phyloP scores from a whole-genome alignment of 2,797 vertebrate genomes.

The Muscicapa striata region DNA sequence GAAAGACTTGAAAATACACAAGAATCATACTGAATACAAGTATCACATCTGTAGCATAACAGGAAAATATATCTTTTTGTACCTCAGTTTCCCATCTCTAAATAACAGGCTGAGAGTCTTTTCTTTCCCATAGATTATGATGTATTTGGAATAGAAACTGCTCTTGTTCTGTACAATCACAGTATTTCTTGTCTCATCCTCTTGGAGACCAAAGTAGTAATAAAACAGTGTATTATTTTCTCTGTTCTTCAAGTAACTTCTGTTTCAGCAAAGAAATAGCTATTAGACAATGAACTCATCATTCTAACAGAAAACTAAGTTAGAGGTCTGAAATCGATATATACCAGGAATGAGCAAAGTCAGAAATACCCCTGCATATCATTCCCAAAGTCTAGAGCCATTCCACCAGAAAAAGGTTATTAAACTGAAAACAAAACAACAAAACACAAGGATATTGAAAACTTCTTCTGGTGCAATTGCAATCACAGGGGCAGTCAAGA shows the following conservation, averaged over 20 bases:
- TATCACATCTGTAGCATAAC: not conserved
- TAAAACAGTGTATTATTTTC: not conserved
- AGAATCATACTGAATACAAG: not conserved
- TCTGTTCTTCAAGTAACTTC: conserved; percentile 35
- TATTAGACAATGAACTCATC: not conserved
- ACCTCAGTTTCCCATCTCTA: not conserved
- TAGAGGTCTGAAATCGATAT: conserved; percentile 19
- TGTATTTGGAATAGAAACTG: not conserved
- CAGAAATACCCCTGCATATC: not conserved
- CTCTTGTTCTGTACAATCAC: not conserved
- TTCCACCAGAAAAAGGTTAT: not conserved
- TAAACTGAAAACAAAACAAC: not conserved
- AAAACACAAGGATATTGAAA: not conserved
- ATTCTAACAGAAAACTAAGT: conserved; percentile 26
- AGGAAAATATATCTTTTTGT: not conserved
- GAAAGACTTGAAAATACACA: not conserved
- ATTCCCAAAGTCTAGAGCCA: not conserved
- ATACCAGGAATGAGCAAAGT: conserved; percentile 30
- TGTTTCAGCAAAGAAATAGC: conserved; percentile 37
- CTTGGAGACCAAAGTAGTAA: not conserved
- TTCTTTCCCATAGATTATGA: not conserved
- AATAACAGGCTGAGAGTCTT: not conserved
- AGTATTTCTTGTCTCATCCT: not conserved
- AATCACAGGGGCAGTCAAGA: not conserved
- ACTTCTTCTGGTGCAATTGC: not conserved